phyloP scores from a whole-genome alignment of 2,888 invertebrate species.

The Drosophila neonasuta region DNA sequence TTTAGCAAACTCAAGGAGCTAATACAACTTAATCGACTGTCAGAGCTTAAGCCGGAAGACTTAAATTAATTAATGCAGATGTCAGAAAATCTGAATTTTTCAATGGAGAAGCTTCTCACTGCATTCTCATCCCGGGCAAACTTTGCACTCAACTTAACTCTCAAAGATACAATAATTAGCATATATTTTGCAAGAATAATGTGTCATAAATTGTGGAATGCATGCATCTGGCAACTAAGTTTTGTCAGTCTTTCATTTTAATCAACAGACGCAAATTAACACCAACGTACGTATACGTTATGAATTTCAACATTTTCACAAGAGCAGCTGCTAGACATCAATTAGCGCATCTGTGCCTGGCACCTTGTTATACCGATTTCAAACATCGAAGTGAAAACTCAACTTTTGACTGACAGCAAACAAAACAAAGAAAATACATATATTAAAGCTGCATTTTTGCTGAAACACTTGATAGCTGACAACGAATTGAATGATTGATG shows the following conservation, averaged over 20 bases:
- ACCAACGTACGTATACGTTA: slow-evolving; percentile 36
- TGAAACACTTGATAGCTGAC: slow-evolving; percentile 38
- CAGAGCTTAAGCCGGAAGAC: slow-evolving; percentile 1
- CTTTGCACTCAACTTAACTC: neutral
- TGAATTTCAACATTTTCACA: slow-evolving; percentile 25
- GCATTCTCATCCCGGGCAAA: neutral
- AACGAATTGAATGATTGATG: slow-evolving; percentile 25
- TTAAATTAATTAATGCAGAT: slow-evolving; percentile 38
- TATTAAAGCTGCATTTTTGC: slow-evolving; percentile 17
- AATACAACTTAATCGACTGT: slow-evolving; percentile 16
- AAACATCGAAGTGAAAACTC: slow-evolving; percentile 12
- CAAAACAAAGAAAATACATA: slow-evolving; percentile 7
- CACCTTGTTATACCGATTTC: slow-evolving; percentile 6
- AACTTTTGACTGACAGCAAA: slow-evolving; percentile 19
- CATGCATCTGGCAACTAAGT: slow-evolving; percentile 9
- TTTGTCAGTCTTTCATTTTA: slow-evolving; percentile 51
- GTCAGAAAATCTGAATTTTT: slow-evolving; percentile 12
- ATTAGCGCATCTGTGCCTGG: slow-evolving; percentile 57
- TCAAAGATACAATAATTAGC: neutral
- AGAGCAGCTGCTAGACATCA: slow-evolving; percentile 45
- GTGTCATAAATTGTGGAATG: neutral
- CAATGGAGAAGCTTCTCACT: neutral
- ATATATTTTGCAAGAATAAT: neutral
- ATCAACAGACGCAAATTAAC: slow-evolving; percentile 29
- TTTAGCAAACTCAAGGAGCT: slow-evolving; percentile 18